These are phyloP conservation scores for Pampus argenteus DNA, from an alignment of 2,797 vertebrate genomes.

Conservation along the genomic window DNA sequence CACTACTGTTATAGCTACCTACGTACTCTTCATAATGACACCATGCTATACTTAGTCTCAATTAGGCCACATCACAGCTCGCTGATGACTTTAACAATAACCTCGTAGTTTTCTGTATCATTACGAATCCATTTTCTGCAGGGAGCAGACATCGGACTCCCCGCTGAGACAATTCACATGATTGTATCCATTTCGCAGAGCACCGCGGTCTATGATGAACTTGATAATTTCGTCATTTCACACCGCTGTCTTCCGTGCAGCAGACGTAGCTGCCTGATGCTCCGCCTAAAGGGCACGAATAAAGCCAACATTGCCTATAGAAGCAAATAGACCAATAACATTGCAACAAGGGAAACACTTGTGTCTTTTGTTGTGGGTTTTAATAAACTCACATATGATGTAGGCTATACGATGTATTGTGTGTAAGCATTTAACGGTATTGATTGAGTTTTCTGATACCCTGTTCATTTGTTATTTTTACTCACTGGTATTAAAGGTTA, in stretches of 20 bases:
- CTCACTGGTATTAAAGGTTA: not conserved
- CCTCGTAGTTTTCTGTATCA: conserved; percentile 32
- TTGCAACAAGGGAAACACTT: not conserved
- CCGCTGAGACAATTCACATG: conserved; percentile 31
- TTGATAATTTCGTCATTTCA: conserved; percentile 49
- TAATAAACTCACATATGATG: not conserved
- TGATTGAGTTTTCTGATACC: not conserved
- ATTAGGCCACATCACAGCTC: conserved; percentile 35
- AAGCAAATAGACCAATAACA: not conserved
- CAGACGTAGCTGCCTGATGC: not conserved
- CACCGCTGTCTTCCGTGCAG: conserved; percentile 21
- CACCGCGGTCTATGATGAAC: conserved; percentile 30
- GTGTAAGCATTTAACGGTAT: not conserved
- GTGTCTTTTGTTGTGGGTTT: not conserved
- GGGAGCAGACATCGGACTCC: conserved; percentile 38
- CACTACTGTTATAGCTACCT: not conserved
- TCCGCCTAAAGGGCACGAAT: not conserved
- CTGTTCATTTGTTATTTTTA: too few species aligned
- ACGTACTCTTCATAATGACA: not conserved
- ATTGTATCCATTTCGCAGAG: conserved; percentile 58
- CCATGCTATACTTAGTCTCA: conserved; percentile 17
- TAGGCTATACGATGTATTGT: not conserved
- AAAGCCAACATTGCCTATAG: conserved; percentile 2
- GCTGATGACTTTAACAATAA: conserved; percentile 42
- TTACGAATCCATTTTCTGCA: conserved; percentile 55